These are phyloP conservation scores for Siphamia tubifer DNA, from an alignment of 2,113 vertebrate genomes.

Conservation along the genomic window DNA sequence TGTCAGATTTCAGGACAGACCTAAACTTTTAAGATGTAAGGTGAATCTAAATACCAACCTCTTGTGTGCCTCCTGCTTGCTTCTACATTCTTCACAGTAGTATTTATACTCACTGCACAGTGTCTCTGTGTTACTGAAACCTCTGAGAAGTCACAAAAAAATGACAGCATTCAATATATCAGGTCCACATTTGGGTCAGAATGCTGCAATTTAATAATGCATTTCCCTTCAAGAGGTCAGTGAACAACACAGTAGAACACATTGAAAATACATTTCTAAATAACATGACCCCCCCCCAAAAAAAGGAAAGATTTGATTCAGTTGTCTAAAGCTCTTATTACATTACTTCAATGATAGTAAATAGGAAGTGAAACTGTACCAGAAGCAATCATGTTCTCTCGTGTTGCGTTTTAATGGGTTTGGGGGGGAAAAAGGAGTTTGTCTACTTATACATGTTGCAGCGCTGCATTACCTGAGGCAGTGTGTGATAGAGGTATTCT, in stretches of 20 bases:
- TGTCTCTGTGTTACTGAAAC: conserved; percentile 98
- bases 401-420: too few species aligned
- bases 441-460: too few species aligned
- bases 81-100: conserved; percentile 97
- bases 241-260: neutral
- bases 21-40: neutral
- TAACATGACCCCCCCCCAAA: too few species aligned
- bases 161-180: neutral
- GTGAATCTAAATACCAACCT: conserved; percentile 76
- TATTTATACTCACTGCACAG: conserved; percentile 98
- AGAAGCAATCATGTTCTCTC: too few species aligned
- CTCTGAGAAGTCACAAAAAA: conserved; percentile 77
- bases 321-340: too few species aligned
- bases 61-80: conserved; percentile 98
- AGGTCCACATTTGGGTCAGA: neutral
- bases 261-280: neutral
- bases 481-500: conserved; percentile 98
- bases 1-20: neutral
- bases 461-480: conserved; percentile 94
- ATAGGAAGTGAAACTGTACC: too few species aligned
- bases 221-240: neutral
- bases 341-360: too few species aligned
- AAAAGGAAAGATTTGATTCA: neutral
- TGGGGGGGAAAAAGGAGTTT: too few species aligned
- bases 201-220: neutral